Evolutionary conservation across 2,113 vertebrate genomes (phyloP).

Genomic region (Eulemur rufifrons): DNA sequence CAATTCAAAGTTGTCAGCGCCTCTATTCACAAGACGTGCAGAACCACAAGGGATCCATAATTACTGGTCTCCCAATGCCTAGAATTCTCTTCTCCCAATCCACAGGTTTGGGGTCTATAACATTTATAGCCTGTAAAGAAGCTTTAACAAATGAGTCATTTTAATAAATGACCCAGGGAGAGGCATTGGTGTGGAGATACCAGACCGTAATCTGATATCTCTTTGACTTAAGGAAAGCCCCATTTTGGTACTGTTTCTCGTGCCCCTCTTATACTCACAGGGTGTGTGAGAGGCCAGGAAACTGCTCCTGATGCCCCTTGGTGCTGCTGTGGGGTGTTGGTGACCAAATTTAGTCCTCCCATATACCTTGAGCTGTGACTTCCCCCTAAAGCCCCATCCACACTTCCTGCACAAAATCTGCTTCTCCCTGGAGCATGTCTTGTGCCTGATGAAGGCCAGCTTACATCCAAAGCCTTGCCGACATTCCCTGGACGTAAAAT

Average conservation of each 20-base stretch:
- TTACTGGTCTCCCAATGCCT: too few species aligned
- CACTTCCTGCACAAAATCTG: conserved; percentile 31
- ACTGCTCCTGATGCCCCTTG: background rate
- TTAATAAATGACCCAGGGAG: background rate
- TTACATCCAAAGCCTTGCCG: background rate
- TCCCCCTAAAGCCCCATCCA: background rate
- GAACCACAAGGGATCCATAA: too few species aligned
- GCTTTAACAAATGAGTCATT: background rate
- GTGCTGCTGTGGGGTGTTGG: background rate
- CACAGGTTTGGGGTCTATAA: too few species aligned
- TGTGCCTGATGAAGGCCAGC: background rate
- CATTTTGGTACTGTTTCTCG: background rate
- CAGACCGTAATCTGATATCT: background rate
- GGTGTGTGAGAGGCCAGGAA: background rate
- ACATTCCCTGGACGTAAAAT: background rate
- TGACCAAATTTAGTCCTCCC: background rate
- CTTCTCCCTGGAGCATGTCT: background rate
- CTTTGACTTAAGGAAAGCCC: background rate
- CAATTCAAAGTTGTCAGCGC: background rate
- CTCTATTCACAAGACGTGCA: too few species aligned
- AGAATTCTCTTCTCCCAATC: too few species aligned
- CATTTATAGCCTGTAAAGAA: too few species aligned
- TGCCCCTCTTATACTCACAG: too few species aligned
- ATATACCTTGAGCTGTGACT: background rate
- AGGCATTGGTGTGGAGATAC: background rate